Percentiles rank a stretch among this genome's conserved stretches.
These are phyloP conservation scores for Alosa alosa DNA, from an alignment of 2,113 vertebrate genomes.

Conservation along the genomic window DNA sequence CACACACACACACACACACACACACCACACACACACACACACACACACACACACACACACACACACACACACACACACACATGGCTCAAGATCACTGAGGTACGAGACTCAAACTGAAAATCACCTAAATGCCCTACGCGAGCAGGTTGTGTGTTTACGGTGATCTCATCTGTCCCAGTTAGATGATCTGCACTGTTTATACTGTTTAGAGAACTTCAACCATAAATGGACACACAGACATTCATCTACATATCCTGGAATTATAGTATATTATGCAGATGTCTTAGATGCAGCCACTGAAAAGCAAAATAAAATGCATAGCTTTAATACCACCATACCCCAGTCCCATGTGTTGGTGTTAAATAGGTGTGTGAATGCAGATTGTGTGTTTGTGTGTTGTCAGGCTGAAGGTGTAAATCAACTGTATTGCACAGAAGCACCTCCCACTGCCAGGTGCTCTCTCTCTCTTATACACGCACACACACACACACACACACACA, in stretches of 20 bases:
- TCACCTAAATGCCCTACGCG: background rate
- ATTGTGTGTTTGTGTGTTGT: background rate
- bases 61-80: background rate
- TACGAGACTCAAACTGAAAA: background rate
- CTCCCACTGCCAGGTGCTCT: background rate
- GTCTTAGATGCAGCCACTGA: background rate
- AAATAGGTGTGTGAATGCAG: background rate
- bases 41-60: background rate
- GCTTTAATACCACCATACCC: background rate
- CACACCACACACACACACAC: slow-evolving; percentile 1
- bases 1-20: background rate
- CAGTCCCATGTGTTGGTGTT: background rate
- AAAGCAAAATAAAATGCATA: background rate
- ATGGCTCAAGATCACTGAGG: background rate
- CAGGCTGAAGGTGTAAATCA: background rate
- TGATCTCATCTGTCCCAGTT: background rate
- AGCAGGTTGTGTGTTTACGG: background rate
- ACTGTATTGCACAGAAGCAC: slow-evolving; percentile 5
- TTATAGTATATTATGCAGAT: background rate
- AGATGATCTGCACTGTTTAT: background rate
- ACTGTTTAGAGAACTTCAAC: background rate
- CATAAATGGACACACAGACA: background rate
- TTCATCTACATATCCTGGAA: too few relatives aligned
- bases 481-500: slow-evolving; percentile 6
- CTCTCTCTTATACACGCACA: background rate